Evolutionary conservation across 1,140 invertebrate species (phyloP), one percentile per base, ranked within the genome.

Genomic region (Vanessa atalanta): DNA sequence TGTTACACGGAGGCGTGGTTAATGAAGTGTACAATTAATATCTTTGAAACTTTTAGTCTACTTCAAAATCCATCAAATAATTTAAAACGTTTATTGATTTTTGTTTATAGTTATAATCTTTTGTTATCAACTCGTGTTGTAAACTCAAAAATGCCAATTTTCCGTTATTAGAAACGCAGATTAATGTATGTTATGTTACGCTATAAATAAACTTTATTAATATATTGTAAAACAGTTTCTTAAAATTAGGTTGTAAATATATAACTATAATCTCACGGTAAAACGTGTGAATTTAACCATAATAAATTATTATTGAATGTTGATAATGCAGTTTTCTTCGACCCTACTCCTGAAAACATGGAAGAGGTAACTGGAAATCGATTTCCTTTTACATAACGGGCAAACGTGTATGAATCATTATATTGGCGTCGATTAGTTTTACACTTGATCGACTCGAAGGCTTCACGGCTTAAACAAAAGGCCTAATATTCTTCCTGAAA

Each of bases 261-360:
- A 16, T 47, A 65, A 47, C 6, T 9, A 7, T 20, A 65, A 65
- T 65, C 43, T 64, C 31, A 64, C 43, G 63, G 55, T 69, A 16
- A 14, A 60, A 55, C 47, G 13, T 47, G 43, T 12, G 23, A 69
- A 14, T 69, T 60, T 69, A 61, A 69, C 43, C 53, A 20, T 60
- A 69, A 47, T 69, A 69, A 69, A 60, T 16, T 69, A 69, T 69
- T 69, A 69, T 72, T 72, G 71, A 72, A 72, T 72, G 71, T 72
- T 72, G 14, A 47, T n/a, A 1, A 48, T 20, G 60, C 16, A 43
- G 55, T 66, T 66, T 55, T 60, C 43, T 72, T 72, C 47, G 47
- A 3, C 50, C 47, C 47, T 48, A 47, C 13, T 16, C 14, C 2
- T 47, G 2, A n/a, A 65, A 43, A 43, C 37, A 43, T 8, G 8